A percentile compares a stretch with the other conserved stretches of the same genome.
phyloP scores from a whole-genome alignment of 2,797 vertebrate genomes.

The Ptychobarbus kaznakovi region DNA sequence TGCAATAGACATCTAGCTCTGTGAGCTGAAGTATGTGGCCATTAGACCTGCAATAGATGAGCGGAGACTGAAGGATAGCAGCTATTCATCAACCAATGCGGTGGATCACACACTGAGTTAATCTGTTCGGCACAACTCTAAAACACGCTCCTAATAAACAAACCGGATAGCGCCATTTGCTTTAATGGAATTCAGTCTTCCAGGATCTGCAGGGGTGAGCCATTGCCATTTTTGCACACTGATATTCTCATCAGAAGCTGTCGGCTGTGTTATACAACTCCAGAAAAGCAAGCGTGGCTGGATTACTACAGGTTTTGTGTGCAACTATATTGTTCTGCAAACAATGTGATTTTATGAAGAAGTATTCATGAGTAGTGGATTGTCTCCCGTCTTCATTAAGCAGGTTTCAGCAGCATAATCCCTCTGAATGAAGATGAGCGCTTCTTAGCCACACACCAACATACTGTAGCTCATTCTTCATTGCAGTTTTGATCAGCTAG shows the following conservation, averaged over 20 bases:
- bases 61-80: constrained; percentile 17
- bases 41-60: constrained; percentile 32
- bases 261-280: neutral
- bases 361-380: constrained; percentile 15
- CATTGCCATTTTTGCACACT: constrained; percentile 29
- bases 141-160: constrained; percentile 21
- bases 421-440: constrained; percentile 22
- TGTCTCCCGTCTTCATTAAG: constrained; percentile 37
- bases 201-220: constrained; percentile 19
- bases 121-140: constrained; percentile 17
- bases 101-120: constrained; percentile 7
- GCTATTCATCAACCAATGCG: constrained; percentile 24
- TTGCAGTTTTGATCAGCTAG: neutral
- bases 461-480: neutral
- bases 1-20: neutral
- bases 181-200: constrained; percentile 4
- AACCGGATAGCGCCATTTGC: constrained; percentile 13
- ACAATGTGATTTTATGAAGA: constrained; percentile 26
- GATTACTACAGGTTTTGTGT: constrained; percentile 29
- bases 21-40: constrained; percentile 4
- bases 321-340: constrained; percentile 12
- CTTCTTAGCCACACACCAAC: constrained; percentile 16
- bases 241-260: constrained; percentile 20
- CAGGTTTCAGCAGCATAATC: constrained; percentile 38
- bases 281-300: neutral